Base-by-base conservation (phyloP, 35 echinoderm and acorn worm genomes). In the Lytechinus variegatus region DNA sequence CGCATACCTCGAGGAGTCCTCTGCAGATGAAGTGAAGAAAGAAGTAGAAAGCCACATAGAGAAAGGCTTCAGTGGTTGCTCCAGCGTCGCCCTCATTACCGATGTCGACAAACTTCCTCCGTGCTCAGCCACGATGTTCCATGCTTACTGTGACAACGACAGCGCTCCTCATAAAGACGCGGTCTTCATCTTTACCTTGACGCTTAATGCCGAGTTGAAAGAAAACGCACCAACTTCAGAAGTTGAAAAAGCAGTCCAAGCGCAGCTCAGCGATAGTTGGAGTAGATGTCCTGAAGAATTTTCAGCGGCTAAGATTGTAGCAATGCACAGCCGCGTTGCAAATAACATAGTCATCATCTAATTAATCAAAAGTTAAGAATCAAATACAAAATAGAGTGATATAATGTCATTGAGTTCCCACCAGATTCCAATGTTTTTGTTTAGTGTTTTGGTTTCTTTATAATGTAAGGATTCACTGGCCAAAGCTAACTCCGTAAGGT, bases 251-350 rank as follows among this genome's bases (percentile, higher is more conserved):
- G 52, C 91, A 13, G 95, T 98, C 8, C 53, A 55, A 9, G 66
- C 58, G 1, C 95, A 96, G 28, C 95, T 98, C 13, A 53, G 52
- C 9, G 52, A 96, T 52, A 56, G 53, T 2, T 89, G 87, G 87
- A 89, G 28, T 29, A 27, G 14, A 51, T 89, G 87, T 53, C 87
- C 87, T 33, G 87, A 89, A 89, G 87, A 89, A 89, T 51, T 89
- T 14, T 4, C 87, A 0, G 4, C 27, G 3, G 87, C 28, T 53
- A 89, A 89, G 28, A 28, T 53, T 13, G 87, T 51, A 89, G 87
- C 87, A 89, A 89, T 89, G 87, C 87, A 51, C 19, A 89, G 87
- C 87, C 87, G 87, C 19, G 24, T 89, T 53, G 87, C 87, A 33
- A 89, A 89, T 29, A 89, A 89, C 14, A 53, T 89, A 33, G 87